Evolutionary conservation across 2,113 vertebrate genomes (phyloP).

Genomic region (Alosa alosa): DNA sequence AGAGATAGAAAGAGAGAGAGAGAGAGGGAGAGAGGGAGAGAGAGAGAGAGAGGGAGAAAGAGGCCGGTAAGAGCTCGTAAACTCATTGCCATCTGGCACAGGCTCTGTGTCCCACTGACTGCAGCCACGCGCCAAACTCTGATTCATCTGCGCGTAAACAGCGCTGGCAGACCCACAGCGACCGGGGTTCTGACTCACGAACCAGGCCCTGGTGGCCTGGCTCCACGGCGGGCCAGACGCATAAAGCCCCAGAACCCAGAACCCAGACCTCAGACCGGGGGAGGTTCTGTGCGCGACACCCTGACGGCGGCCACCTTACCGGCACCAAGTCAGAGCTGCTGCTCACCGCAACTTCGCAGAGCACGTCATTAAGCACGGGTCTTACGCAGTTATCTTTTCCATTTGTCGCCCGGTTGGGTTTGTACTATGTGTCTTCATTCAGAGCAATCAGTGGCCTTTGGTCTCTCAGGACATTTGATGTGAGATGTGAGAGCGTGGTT

Average conservation of each 20-base stretch:
- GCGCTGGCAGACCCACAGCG: neutral
- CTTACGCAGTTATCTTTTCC: neutral
- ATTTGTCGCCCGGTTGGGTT: neutral
- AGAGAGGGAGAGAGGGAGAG: neutral
- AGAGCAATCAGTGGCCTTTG: neutral
- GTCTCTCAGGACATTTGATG: neutral
- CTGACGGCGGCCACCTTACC: neutral
- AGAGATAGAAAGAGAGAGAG: too few species aligned
- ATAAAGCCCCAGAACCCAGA: neutral
- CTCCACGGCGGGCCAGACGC: neutral
- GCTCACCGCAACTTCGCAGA: neutral
- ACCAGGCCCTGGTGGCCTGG: neutral
- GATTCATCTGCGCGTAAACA: conserved; percentile 10
- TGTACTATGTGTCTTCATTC: neutral
- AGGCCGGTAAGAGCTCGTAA: neutral
- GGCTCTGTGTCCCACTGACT: neutral
- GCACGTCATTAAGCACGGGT: neutral
- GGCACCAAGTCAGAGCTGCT: neutral
- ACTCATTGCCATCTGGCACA: neutral
- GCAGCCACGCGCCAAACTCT: neutral
- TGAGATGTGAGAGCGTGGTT: neutral
- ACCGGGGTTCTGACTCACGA: neutral
- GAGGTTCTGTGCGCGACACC: neutral
- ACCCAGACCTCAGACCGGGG: too few species aligned
- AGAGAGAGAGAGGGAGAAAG: neutral